phyloP scores from a whole-genome alignment of 2,888 invertebrate genomes.

The Protonemura montana region DNA sequence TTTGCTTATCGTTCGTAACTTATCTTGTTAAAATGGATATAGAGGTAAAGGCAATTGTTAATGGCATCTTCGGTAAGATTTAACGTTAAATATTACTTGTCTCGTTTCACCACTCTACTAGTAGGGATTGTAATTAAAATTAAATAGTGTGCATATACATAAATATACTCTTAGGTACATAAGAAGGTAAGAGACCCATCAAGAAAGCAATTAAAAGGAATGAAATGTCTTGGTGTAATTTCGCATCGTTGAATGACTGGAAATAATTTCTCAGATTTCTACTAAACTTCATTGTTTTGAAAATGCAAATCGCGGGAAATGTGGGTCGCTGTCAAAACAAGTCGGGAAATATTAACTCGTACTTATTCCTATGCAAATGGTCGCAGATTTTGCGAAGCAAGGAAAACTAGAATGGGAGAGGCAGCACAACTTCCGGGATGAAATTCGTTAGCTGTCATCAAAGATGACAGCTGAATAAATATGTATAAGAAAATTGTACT shows the following conservation, averaged over 20 bases:
- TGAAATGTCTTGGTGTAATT: background rate
- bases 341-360: background rate
- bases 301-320: background rate
- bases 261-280: background rate
- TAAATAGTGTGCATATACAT: background rate
- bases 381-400: background rate
- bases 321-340: conserved; percentile 12
- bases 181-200: background rate
- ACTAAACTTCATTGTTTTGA: background rate
- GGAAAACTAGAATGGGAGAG: background rate
- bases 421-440: background rate
- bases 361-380: conserved; percentile 7
- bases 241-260: background rate
- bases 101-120: background rate
- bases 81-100: background rate
- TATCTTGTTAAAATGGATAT: background rate
- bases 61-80: background rate
- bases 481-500: background rate
- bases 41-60: background rate
- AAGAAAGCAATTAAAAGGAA: background rate
- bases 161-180: background rate
- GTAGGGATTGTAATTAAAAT: background rate
- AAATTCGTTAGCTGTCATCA: background rate
- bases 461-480: background rate
- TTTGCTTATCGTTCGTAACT: background rate